Conservation (phyloP, 2,797 vertebrate species). For the Taeniopygia guttata region DNA sequence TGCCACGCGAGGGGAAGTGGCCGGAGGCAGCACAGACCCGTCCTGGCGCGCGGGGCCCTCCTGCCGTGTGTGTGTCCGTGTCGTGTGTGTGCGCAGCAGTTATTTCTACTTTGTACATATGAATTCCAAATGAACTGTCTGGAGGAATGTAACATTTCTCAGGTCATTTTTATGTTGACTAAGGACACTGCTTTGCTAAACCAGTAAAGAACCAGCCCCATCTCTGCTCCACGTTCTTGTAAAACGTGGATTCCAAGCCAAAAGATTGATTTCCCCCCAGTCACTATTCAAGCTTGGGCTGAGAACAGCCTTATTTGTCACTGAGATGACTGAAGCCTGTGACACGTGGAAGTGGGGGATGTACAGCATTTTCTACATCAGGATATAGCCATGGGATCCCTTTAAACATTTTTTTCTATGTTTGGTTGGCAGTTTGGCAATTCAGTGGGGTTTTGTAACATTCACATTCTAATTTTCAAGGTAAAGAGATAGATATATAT, state of each 20-base stretch:
- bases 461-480: slow-evolving; percentile 57
- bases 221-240: not conserved
- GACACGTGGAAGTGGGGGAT: not conserved
- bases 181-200: slow-evolving; percentile 66
- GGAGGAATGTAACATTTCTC: slow-evolving; percentile 83
- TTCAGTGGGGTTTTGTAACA: slow-evolving; percentile 54
- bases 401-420: slow-evolving; percentile 39
- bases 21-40: slow-evolving; percentile 58
- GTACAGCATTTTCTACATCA: slow-evolving; percentile 42
- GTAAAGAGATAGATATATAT: slow-evolving; percentile 24
- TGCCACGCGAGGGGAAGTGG: slow-evolving; percentile 38
- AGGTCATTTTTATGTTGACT: slow-evolving; percentile 88
- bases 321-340: not conserved
- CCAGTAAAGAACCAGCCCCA: slow-evolving; percentile 14
- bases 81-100: slow-evolving; percentile 37
- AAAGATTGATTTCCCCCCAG: slow-evolving; percentile 5
- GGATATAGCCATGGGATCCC: slow-evolving; percentile 59
- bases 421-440: slow-evolving; percentile 53
- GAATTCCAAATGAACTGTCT: slow-evolving; percentile 61
- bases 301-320: slow-evolving; percentile 6
- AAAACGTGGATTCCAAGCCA: slow-evolving; percentile 52
- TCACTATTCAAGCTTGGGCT: not conserved
- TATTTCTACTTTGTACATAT: slow-evolving; percentile 72
- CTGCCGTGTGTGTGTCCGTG: slow-evolving; percentile 1
- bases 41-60: not conserved